Evolutionary conservation across 2,888 invertebrate genomes (phyloP), one percentile per base, ranked within the genome.

Genomic region (Temnothorax rugatulus): DNA sequence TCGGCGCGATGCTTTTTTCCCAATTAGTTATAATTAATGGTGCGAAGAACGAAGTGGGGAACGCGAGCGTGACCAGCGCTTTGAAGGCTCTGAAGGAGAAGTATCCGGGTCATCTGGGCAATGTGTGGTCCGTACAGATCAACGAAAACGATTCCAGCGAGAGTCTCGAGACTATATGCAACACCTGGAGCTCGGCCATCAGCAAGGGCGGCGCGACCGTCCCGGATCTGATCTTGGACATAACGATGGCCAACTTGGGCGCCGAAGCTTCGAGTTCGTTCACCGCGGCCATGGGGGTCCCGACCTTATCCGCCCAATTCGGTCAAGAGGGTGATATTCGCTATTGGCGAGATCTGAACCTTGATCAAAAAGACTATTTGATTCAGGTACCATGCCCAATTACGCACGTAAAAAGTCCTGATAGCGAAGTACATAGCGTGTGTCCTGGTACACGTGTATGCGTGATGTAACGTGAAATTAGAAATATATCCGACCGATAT

Each of bases 181-280:
- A 89, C 1, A 79, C 69, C 0, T 95, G 94, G 94, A 91, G 92
- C 21, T 47, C 82, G 3, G 90, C 93, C 0, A 66, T 94, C 15
- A 71, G 83, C 95, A 93, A 97, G 82, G 95, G 96, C 15, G 96
- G 96, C 1, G 96, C 96, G 88, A 96, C 96, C 90, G 96, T 96
- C 0, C 98, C 98, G 0, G 97, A 98, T 94, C 95, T 98, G 18
- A 96, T 98, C 8, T 95, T 98, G 87, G 98, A 98, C 94, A 97
- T 97, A 29, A 98, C 98, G 0, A 97, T 97, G 95, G 96, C 97
- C 5, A 98, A 98, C 4, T 96, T 97, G 50, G 97, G 97, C 21
- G 98, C 98, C 0, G 98, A 98, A 95, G 97, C 97, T 0, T 97
- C 98, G 4, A 98, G 98, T 94, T 97, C 98, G 0, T 97, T 98